phyloP scores from a whole-genome alignment of 2,888 invertebrate genomes.

The Pheosia gnoma region DNA sequence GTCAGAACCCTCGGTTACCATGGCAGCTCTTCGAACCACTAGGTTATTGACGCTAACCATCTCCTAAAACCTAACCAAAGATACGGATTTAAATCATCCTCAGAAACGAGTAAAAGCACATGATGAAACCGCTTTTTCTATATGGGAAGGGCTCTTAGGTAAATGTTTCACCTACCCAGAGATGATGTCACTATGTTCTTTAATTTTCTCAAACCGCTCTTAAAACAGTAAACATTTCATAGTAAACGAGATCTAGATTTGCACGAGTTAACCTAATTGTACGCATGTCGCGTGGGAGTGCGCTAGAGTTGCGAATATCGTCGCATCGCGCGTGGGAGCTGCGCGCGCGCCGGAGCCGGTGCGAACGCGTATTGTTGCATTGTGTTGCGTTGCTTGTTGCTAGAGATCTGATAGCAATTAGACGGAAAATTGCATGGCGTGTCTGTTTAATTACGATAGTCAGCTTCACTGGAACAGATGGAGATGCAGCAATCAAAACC shows the following conservation, averaged over 20 bases:
- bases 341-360: background rate
- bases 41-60: no score
- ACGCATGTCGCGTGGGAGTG: background rate
- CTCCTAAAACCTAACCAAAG: no score
- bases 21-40: no score
- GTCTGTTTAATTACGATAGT: background rate
- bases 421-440: background rate
- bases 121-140: no score
- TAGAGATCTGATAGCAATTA: constrained; percentile 1
- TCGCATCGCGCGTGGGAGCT: background rate
- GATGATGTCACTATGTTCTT: background rate
- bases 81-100: no score
- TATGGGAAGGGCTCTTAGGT: no score
- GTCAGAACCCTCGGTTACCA: no score
- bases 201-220: background rate
- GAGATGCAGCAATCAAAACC: no score
- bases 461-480: background rate
- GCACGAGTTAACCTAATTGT: constrained; percentile 2
- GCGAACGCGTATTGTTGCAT: constrained; percentile 3
- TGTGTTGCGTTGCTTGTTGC: constrained; percentile 1
- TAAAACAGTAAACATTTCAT: background rate
- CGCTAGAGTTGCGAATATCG: background rate
- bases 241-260: constrained; percentile 6
- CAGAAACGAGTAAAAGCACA: no score
- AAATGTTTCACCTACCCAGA: no score